Conservation (phyloP, 1,140 invertebrate genomes). For the Aphelenchoides fujianensis region DNA sequence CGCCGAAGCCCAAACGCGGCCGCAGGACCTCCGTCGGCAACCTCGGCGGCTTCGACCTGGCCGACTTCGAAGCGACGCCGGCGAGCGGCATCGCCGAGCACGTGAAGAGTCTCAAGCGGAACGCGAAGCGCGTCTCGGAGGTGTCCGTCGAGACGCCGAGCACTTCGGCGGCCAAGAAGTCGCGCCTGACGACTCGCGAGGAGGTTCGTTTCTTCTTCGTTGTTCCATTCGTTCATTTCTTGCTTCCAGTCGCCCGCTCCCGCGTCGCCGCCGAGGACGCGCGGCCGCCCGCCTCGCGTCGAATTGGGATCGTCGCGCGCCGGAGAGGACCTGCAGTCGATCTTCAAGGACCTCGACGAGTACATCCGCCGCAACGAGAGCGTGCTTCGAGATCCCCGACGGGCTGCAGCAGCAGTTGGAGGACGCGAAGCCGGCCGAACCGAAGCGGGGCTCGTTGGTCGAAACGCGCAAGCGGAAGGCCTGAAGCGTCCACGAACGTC, state of each 20-base stretch:
- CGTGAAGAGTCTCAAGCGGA: not conserved
- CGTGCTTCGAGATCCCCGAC: too few relatives aligned
- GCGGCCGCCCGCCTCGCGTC: too few relatives aligned
- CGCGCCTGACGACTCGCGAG: not conserved
- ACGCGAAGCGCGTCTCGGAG: not conserved
- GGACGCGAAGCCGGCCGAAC: too few relatives aligned
- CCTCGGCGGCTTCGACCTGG: not conserved
- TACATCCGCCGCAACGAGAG: not conserved
- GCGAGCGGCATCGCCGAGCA: not conserved
- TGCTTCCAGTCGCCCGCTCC: not conserved
- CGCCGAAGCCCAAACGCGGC: not conserved
- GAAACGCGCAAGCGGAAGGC: too few relatives aligned
- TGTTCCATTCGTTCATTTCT: too few relatives aligned
- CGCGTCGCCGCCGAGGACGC: not conserved
- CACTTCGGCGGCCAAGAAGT: too few relatives aligned
- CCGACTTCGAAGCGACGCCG: not conserved
- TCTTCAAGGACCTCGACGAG: not conserved
- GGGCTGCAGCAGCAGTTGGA: too few relatives aligned
- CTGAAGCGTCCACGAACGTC: too few relatives aligned
- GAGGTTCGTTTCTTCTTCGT: not conserved
- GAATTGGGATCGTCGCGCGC: too few relatives aligned
- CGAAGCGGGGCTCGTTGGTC: too few relatives aligned
- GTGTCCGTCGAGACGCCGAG: not conserved
- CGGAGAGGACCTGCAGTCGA: too few relatives aligned
- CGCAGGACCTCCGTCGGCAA: not conserved